Base-by-base conservation (phyloP, 2,888 invertebrate species). In the Flexamia atlantica region DNA sequence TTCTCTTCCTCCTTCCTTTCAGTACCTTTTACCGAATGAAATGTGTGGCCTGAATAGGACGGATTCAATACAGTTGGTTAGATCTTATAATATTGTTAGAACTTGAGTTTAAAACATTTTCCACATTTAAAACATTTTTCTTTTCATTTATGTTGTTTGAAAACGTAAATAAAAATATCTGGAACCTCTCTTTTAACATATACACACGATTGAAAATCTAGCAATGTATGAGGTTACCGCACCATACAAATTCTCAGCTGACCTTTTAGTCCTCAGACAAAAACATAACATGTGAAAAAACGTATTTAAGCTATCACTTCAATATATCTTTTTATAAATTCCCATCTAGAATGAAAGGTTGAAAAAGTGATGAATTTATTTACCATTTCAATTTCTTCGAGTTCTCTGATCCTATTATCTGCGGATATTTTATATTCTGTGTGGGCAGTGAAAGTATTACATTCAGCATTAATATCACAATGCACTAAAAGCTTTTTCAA, bases 401-500 rank as follows among this genome's bases (percentile, higher is more conserved):
- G 23, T 57, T 57, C 7, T 57, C 3, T 28, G 1, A 23, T 23
- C 23, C 12, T 57, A 25, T 12, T 25, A 3, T 23, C 5, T 9
- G 4, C 57, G 14, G 57, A 14, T 28, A 30, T 28, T 64, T 64
- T 14, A 64, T 64, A 64, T 64, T 64, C 64, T 64, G 64, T 20
- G 14, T 57, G 23, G 30, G 28, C 64, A 64, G 30, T 30, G 4
- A 28, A 28, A 28, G 64, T 10, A 64, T 64, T 30, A 30, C 28
- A 64, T 64, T 64, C 30, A 28, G 64, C 64, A 64, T 64, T 64
- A 64, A 64, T 64, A 14, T 64, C 28, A 64, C 28, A 30, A 64
- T 30, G 64, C 28, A 14, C 64, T 64, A 64, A 64, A 64, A 64
- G 64, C 64, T 64, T 64, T 64, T 64, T 64, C 28, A 28, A 64